phyloP scores from a whole-genome alignment of 2,113 vertebrate genomes.

The Pedetes capensis region DNA sequence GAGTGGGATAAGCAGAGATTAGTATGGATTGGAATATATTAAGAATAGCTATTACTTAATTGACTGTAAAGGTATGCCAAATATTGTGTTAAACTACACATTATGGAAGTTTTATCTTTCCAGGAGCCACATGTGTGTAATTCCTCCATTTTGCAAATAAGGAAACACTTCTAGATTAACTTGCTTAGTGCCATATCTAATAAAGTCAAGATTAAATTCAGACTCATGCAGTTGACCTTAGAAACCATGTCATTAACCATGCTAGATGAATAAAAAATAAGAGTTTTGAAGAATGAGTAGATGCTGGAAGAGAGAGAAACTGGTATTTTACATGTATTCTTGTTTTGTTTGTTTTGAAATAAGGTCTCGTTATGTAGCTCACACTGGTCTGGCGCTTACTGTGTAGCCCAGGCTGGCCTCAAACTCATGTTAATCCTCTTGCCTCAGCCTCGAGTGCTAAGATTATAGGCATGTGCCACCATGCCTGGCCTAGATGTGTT shows the following conservation, averaged over 20 bases:
- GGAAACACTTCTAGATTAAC: neutral
- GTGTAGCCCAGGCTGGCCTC: no score
- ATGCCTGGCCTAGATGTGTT: no score
- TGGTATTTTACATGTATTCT: neutral
- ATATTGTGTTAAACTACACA: neutral
- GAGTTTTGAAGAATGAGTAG: constrained; percentile 8
- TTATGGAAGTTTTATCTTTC: neutral
- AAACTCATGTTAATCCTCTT: no score
- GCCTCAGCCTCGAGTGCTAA: no score
- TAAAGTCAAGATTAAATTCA: neutral
- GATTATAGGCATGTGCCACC: no score
- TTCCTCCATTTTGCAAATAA: neutral
- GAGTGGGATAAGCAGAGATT: neutral
- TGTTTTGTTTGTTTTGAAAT: no score
- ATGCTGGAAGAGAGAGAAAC: neutral
- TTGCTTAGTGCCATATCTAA: neutral
- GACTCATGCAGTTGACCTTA: neutral
- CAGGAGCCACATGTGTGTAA: neutral
- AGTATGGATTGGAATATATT: neutral
- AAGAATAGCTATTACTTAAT: neutral
- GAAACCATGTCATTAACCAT: neutral
- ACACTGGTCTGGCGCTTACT: no score
- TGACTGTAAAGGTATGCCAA: neutral
- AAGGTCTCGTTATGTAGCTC: no score
- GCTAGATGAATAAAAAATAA: neutral